phyloP scores from a whole-genome alignment of 2,113 vertebrate species.

The Limanda limanda region DNA sequence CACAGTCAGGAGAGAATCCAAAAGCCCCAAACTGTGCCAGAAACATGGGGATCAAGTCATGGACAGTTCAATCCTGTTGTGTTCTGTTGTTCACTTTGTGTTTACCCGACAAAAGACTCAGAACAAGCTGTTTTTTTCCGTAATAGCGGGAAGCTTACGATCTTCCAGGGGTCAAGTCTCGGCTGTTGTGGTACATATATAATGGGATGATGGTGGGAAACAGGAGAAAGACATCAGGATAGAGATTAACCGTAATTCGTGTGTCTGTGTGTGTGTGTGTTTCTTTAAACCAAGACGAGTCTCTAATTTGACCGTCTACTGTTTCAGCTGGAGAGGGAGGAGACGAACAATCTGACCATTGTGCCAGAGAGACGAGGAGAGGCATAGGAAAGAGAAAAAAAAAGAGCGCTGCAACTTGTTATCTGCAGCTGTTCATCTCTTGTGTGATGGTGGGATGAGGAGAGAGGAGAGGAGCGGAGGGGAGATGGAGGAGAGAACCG shows the following conservation, averaged over 20 bases:
- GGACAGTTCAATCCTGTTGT: conserved; percentile 18
- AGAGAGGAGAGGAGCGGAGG: neutral
- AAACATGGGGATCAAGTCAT: neutral
- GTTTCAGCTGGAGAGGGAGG: conserved; percentile 38
- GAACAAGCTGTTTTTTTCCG: neutral
- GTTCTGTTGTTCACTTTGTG: conserved; percentile 20
- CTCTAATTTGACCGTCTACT: conserved; percentile 55
- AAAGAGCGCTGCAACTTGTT: conserved; percentile 8
- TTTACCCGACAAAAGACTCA: conserved; percentile 20
- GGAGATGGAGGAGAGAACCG: conserved; percentile 1
- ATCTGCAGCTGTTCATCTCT: conserved; percentile 67
- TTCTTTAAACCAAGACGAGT: conserved; percentile 24
- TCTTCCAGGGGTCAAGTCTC: conserved; percentile 11
- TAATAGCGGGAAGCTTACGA: conserved; percentile 3
- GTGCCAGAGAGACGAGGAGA: conserved; percentile 33
- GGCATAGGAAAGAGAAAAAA: neutral
- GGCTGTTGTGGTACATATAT: neutral
- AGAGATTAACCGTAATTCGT: conserved; percentile 9
- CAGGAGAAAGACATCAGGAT: neutral
- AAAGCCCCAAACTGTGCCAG: neutral
- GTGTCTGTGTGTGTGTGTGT: conserved; percentile 16
- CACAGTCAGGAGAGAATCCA: neutral
- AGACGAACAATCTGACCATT: conserved; percentile 55
- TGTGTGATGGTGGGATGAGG: conserved; percentile 20
- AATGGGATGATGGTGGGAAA: conserved; percentile 14